A percentile compares a stretch with the other conserved stretches of the same genome.
phyloP scores from a whole-genome alignment of 2,113 vertebrate genomes.

The Monarcha castaneiventris region DNA sequence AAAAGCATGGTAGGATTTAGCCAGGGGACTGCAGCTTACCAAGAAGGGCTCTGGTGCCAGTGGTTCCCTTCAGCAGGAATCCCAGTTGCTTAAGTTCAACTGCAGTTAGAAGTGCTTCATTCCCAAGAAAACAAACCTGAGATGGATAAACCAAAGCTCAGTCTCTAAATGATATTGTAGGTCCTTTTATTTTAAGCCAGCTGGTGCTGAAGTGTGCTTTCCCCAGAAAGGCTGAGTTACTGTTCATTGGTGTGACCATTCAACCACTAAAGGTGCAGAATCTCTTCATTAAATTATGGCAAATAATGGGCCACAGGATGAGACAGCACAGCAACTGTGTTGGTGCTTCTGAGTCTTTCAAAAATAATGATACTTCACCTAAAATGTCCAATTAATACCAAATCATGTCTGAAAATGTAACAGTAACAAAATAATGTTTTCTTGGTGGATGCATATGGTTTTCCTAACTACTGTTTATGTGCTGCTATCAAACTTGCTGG shows the following conservation, averaged over 20 bases:
- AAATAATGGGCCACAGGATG: neutral
- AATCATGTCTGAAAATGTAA: constrained; percentile 53
- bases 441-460: constrained; percentile 64
- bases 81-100: neutral
- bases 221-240: neutral
- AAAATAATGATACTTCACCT: constrained; percentile 47
- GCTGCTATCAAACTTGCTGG: constrained; percentile 69
- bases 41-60: neutral
- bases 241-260: neutral
- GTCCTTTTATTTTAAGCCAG: neutral
- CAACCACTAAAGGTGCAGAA: neutral
- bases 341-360: constrained; percentile 22
- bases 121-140: neutral
- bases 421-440: constrained; percentile 72
- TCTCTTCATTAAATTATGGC: constrained; percentile 29
- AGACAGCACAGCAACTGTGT: neutral
- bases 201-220: neutral
- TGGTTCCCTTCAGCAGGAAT: neutral
- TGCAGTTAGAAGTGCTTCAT: neutral
- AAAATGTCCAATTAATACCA: constrained; percentile 55
- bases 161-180: neutral
- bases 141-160: neutral
- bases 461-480: constrained; percentile 73
- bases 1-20: neutral
- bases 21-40: neutral